Base-by-base conservation (phyloP, 2,113 vertebrate genomes). In the Micronycteris hirsuta region DNA sequence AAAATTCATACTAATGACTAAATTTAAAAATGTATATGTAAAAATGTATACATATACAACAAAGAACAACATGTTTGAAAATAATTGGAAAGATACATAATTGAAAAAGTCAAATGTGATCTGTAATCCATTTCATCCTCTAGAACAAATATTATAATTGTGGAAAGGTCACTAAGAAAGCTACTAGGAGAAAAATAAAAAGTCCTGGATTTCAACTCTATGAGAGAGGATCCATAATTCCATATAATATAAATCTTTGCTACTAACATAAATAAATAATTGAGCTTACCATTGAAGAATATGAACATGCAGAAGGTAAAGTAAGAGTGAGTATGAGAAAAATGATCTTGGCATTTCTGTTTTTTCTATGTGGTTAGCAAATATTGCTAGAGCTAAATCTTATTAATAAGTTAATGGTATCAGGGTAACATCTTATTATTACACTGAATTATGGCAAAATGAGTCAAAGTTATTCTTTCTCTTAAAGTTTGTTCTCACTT, bases 1-100 rank as follows among this genome's bases (percentile, higher is more conserved):
- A 98, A 97, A 96, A 92, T 97, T 98, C 98, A 97, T 96, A 98
- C 97, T 98, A 97, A 97, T 96, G 77, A 98, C 98, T 98, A 97
- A 56, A 56, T 56, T 56, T 56, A 56, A 56, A 56, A 56, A 56
- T 56, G 54, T 22, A 56, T 56, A 56, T 56, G 54, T 56, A 56
- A 56, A 56, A 56, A 56, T 56, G 97, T 96, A 74, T 95, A 95
- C 96, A 97, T 98, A 96, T 96, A 97, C 97, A 92, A 98, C 96
- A 96, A 84, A 82, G 74, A 95, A 97, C 94, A 97, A 67, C 93
- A 77, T 87, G 93, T 97, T 97, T 98, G 96, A 97, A 91, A 94
- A 95, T 97, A 97, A 96, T 95, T 96, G 91, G 97, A 97, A 96
- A 97, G 88, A 90, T 77, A 88, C 89, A 56, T 97, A 97, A 98